Conservation (phyloP, 2,113 vertebrate genomes). For the Mormyrus iriodes region DNA sequence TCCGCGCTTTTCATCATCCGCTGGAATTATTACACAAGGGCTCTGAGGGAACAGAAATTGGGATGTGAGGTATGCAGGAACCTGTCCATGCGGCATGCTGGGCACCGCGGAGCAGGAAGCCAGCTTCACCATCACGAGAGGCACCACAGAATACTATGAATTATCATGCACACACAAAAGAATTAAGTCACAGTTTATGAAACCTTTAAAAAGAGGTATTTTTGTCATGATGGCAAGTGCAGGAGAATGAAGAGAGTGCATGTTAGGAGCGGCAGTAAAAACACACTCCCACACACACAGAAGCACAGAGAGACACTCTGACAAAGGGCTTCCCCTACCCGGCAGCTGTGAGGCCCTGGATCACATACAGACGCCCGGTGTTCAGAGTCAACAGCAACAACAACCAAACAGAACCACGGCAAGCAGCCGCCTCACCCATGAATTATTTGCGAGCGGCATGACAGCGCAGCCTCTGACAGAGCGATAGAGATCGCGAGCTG, state of each 20-base stretch:
- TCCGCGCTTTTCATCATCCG: background rate
- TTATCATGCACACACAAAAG: background rate
- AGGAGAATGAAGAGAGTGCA: background rate
- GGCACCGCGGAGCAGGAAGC: background rate
- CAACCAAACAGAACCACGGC: constrained; percentile 32
- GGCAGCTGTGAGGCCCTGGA: constrained; percentile 45
- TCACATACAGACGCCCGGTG: constrained; percentile 18
- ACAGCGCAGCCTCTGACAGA: constrained; percentile 5
- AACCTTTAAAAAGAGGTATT: background rate
- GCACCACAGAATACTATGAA: background rate
- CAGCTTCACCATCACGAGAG: background rate
- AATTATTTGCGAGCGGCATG: constrained; percentile 20
- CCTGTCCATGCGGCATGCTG: background rate
- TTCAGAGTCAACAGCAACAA: constrained; percentile 28
- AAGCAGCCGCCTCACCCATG: constrained; percentile 15
- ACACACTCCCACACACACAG: constrained; percentile 27
- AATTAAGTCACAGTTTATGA: background rate
- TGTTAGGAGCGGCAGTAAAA: background rate
- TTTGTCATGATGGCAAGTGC: background rate
- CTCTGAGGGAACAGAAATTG: background rate
- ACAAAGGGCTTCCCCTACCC: constrained; percentile 46
- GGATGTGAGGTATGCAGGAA: background rate
- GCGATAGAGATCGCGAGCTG: background rate
- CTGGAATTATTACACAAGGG: background rate
- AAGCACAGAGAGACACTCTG: constrained; percentile 20